A percentile compares a stretch with the other conserved stretches of the same genome.
Conservation (phyloP, 2,113 vertebrate genomes). For the Chaetorhynchus papuensis region DNA sequence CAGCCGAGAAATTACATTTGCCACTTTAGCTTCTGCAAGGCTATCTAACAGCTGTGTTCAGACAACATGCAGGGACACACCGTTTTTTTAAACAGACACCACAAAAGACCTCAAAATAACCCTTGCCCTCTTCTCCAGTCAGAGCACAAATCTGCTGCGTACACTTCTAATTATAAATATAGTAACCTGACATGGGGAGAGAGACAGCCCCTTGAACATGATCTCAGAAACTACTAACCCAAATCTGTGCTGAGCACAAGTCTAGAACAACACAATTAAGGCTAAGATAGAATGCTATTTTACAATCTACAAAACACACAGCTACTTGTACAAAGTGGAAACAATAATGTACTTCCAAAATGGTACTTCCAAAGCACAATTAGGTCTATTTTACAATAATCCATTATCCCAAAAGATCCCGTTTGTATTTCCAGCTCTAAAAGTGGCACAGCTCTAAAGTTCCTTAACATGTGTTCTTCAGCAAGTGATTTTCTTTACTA, state of each 20-base stretch:
- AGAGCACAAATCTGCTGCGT: neutral
- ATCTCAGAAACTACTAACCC: constrained; percentile 14
- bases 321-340: neutral
- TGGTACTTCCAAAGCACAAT: neutral
- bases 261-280: neutral
- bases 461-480: neutral
- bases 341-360: neutral
- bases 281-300: neutral
- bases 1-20: neutral
- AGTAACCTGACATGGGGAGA: constrained; percentile 42
- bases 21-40: neutral
- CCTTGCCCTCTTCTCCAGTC: neutral
- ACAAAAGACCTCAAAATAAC: constrained; percentile 33
- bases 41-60: neutral
- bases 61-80: neutral
- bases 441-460: neutral
- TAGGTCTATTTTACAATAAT: neutral
- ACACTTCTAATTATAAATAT: constrained; percentile 40
- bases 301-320: neutral
- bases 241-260: neutral
- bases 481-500: neutral
- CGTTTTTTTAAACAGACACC: neutral
- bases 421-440: neutral
- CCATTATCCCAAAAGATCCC: neutral
- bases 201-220: neutral